Conservation (phyloP, 2,113 vertebrate species). For the Pongo abelii region DNA sequence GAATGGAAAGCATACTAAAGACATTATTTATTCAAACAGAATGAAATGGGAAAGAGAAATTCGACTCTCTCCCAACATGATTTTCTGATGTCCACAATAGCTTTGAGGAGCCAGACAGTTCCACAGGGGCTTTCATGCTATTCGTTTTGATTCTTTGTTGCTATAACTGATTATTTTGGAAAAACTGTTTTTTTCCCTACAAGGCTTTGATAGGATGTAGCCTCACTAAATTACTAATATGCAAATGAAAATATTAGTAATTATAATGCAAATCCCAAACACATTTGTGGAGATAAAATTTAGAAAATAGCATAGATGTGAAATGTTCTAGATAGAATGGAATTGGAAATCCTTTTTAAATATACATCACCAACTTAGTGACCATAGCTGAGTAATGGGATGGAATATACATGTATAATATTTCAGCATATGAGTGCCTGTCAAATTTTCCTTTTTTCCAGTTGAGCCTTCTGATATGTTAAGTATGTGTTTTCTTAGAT, state of each 20-base stretch:
- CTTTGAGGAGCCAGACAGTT: not conserved
- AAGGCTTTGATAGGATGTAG: not conserved
- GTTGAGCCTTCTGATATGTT: not conserved
- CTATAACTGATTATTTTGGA: not conserved
- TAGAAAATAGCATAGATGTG: not conserved
- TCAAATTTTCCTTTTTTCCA: not conserved
- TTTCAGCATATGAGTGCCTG: not conserved
- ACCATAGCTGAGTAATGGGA: not conserved
- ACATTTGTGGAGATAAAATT: not conserved
- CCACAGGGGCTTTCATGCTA: not conserved
- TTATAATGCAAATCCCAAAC: not conserved
- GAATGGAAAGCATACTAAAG: not conserved
- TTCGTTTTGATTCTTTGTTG: not conserved
- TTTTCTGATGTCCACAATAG: not conserved
- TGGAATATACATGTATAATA: not conserved
- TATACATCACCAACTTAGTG: not conserved
- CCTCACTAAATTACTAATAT: not conserved
- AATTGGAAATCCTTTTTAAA: not conserved
- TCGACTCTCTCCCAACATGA: not conserved
- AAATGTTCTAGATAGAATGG: not conserved
- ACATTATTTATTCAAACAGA: not conserved
- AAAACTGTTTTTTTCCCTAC: not conserved
- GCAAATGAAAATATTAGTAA: not conserved
- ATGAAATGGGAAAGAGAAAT: not conserved
- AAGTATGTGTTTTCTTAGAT: not conserved